Evolutionary conservation across 2,113 vertebrate species (phyloP).

Genomic region (Labeo catla): DNA sequence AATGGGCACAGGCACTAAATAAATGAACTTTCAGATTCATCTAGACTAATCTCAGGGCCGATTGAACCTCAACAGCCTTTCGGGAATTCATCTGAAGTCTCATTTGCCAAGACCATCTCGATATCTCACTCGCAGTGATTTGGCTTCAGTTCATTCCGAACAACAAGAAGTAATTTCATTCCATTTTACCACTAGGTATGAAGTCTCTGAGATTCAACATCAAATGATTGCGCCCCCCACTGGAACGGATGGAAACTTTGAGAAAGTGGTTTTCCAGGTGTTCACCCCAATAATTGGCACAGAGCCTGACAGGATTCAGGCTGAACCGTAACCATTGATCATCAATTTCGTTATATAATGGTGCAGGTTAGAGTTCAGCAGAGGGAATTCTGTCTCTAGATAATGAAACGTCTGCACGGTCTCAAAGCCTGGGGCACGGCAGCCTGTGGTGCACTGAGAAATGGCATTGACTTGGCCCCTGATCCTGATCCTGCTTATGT

Average conservation of each 20-base stretch:
- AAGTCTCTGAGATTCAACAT: not conserved
- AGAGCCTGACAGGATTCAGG: not conserved
- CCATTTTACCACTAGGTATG: not conserved
- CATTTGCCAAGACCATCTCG: not conserved
- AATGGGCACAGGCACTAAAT: not conserved
- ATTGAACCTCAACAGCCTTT: slow-evolving; percentile 1
- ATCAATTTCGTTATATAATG: slow-evolving; percentile 17
- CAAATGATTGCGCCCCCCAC: not conserved
- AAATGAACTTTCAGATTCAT: not conserved
- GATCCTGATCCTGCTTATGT: slow-evolving; percentile 29
- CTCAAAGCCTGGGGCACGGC: not conserved
- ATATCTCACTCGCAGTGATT: not conserved
- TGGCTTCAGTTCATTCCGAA: not conserved
- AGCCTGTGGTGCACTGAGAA: slow-evolving; percentile 3
- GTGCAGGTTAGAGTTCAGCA: not conserved
- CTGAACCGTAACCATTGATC: not conserved
- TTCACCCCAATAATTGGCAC: not conserved
- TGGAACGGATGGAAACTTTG: not conserved
- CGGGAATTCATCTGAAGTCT: slow-evolving; percentile 10
- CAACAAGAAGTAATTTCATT: not conserved
- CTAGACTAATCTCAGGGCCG: slow-evolving; percentile 27
- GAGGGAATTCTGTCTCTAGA: not conserved
- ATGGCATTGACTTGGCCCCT: slow-evolving; percentile 32
- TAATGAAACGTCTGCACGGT: not conserved
- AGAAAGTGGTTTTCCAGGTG: not conserved